Evolutionary conservation across 2,113 vertebrate genomes (phyloP), one percentile per base, ranked within the genome.

Genomic region (Oryzias woworae): DNA sequence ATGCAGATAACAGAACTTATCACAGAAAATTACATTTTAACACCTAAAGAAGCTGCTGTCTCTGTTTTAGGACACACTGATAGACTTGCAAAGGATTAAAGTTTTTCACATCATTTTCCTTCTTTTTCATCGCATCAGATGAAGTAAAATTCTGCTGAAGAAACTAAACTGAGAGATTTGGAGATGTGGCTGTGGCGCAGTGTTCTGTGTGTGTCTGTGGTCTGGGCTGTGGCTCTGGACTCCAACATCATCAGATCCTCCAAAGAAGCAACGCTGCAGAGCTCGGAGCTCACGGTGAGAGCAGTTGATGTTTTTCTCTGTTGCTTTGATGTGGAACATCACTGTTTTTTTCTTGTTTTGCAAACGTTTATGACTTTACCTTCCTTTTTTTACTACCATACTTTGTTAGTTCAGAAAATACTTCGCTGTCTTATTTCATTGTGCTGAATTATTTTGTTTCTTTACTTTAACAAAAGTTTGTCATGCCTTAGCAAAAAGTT

Each of bases 161-260:
- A 48, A 20, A 20, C n/a, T 48, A 18, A 48, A 8, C 50, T 2
- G 18, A 47, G 20, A 0, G 17, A 15, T 16, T 7, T 14, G 53
- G 81, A 15, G 60, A 81, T 73, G 75, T 71, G 73, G 71, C 23
- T 58, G 47, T 80, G 75, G 73, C 63, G 56, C 26, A 66, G 80
- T 47, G 14, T 87, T 58, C 74, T 66, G 66, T 80, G 62, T 12
- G 71, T 58, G 47, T 83, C 66, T 10, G 50, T 72, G 83, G 83
- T 58, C 23, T 81, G 53, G 0, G 83, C 68, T 71, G 71, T 82
- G 71, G 80, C 81, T 17, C 78, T 90, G 80, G 85, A 90, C 71
- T 87, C 87, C 1, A 92, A 92, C 78, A 86, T 75, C 66, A 92
- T 92, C 76, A 69, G 82, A 17, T 87, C 88, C 0, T 91, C 89